phyloP scores from a whole-genome alignment of 2,113 vertebrate species.

The Microtus ochrogaster region DNA sequence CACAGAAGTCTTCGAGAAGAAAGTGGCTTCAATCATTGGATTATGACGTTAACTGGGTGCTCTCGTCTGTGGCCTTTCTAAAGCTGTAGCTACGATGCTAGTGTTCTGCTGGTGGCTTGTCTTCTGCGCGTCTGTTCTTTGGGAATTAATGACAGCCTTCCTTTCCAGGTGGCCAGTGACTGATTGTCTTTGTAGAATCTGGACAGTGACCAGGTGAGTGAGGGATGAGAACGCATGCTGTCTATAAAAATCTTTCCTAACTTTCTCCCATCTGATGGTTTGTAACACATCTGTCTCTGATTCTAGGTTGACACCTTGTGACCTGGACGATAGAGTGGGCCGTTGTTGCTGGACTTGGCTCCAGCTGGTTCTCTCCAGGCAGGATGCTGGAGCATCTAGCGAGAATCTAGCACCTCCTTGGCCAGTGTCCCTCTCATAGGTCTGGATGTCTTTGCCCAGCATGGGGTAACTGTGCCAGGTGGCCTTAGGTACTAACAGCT shows the following conservation, averaged over 20 bases:
- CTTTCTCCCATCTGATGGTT: fast-evolving
- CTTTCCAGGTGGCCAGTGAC: constrained; percentile 45
- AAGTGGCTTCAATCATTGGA: neutral
- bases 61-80: fast-evolving
- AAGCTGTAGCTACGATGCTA: neutral
- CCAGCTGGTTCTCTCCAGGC: constrained; percentile 65
- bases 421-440: constrained; percentile 85
- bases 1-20: neutral
- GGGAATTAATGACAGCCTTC: constrained; percentile 25
- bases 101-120: neutral
- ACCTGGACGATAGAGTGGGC: constrained; percentile 6
- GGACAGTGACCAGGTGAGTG: constrained; percentile 76
- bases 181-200: constrained; percentile 70
- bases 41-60: fast-evolving
- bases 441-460: constrained; percentile 72
- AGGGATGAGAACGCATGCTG: fast-evolving
- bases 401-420: constrained; percentile 86
- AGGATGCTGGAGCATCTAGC: constrained; percentile 83
- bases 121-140: fast-evolving
- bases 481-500: constrained; percentile 88
- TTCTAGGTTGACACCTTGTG: constrained; percentile 55
- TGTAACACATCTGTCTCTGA: neutral
- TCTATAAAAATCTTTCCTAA: fast-evolving
- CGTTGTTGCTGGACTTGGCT: constrained; percentile 73
- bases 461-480: constrained; percentile 30